These are phyloP conservation scores for Dolichopus griseipennis DNA, from an alignment of 2,888 invertebrate genomes.

Conservation along the genomic window DNA sequence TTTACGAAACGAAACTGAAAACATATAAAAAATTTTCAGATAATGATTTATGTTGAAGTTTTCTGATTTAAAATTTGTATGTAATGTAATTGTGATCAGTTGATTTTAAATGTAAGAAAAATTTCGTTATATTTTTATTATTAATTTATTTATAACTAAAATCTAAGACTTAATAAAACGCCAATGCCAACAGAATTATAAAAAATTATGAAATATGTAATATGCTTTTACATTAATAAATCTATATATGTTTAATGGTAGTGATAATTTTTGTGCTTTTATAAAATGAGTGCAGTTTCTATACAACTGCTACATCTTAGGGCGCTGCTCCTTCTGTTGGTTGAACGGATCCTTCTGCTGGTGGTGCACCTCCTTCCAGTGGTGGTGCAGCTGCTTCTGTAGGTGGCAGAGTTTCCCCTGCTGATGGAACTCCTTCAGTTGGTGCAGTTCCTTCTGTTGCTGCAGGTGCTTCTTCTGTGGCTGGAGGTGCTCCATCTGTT, in stretches of 20 bases:
- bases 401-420: conserved; percentile 26
- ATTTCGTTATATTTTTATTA: neutral
- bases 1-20: neutral
- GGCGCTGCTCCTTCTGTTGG: conserved; percentile 28
- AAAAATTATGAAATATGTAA: neutral
- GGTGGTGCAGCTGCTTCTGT: conserved; percentile 27
- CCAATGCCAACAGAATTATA: neutral
- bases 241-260: neutral
- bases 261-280: neutral
- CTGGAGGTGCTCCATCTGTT: conserved; percentile 30
- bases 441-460: conserved; percentile 31
- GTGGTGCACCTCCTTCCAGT: conserved; percentile 28
- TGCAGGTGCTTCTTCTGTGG: conserved; percentile 32
- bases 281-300: conserved; percentile 22
- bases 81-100: neutral
- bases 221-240: neutral
- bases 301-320: conserved; percentile 25
- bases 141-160: neutral
- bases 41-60: neutral
- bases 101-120: neutral
- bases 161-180: neutral
- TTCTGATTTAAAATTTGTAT: neutral
- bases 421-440: conserved; percentile 26
- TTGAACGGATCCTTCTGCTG: conserved; percentile 26
- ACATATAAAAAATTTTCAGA: neutral